Evolutionary conservation across 1,140 invertebrate genomes (phyloP), one percentile per base, ranked within the genome.

Genomic region (Rhyzopertha dominica): DNA sequence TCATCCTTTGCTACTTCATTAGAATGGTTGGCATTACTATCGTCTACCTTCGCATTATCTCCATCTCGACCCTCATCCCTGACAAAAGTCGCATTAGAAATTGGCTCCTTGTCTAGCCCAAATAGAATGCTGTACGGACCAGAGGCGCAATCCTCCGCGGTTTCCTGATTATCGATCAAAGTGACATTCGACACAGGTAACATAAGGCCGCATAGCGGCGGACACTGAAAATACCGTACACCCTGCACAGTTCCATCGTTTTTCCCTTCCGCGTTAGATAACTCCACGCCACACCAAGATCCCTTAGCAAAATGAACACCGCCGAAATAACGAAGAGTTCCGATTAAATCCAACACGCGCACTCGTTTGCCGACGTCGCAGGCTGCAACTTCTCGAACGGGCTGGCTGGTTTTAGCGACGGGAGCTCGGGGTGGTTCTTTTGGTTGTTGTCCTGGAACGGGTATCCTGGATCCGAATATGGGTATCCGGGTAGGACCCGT

Each of bases 271-370:
- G 72, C 66, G n/a, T 68, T 65, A 41, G 72, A 68, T 20, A 81
- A 57, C 61, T 83, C 79, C 10, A 83, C 66, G 7, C 80, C 80
- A 49, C 78, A 80, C 79, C 79, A 82, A 4, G 73, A 58, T 8
- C 77, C 80, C 23, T 72, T 66, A 4, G 73, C 72, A 53, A 78
- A 77, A 42, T 75, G 65, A 14, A 78, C 74, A 9, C 61, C 61
- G 1, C 81, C 81, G 12, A 79, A 62, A 53, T 71, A 83, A 3
- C 72, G 62, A 20, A 82, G 64, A 10, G 71, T 67, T 4, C 81
- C 81, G 18, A 61, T 54, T 51, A 68, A 69, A 3, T 66, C 66
- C 0, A 53, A 71, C 2, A 78, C 70, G 25, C 69, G 60, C 7
- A 81, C 79, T 37, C 66, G 58, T 34, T 72, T 67, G 10, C 78